Evolutionary conservation across 2,797 vertebrate species (phyloP), one percentile per base, ranked within the genome.

Genomic region (Xiphophorus birchmanni): DNA sequence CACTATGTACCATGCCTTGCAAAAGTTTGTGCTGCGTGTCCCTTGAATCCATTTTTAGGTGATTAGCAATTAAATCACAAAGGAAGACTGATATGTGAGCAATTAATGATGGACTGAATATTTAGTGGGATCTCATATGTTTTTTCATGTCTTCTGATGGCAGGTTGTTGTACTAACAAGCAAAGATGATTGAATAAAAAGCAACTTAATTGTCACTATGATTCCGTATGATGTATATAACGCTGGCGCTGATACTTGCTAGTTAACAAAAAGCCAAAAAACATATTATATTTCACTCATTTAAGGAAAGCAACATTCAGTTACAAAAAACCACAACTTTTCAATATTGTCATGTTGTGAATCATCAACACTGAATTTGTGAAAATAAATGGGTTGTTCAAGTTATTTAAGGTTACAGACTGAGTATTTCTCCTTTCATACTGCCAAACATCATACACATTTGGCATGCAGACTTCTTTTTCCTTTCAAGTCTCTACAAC

Each of bases 401-500:
- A 48, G 67, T 35, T 17, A 50, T 54, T 42, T 73, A 10, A 65
- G 35, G 65, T 23, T 71, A 44, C 54, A 23, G 18, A 35, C 17
- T 37, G 21, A 52, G 32, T 73, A 47, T 21, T 44, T 74, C 35
- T 63, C 1, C 76, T 52, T 69, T 47, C 52, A 32, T 21, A 42
- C 37, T n/a, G 8, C 21, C 63, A 48, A 10, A 32, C 48, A 74
- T 21, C 13, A 35, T 71, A 83, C 56, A 79, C 45, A 40, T 73
- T 56, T 73, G 56, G 73, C 71, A 72, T 69, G 60, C 48, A 81
- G 45, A 82, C 80, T 76, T 79, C 5, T 1, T 35, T 80, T 81
- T 82, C 56, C 13, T 75, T 23, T 37, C 40, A 85, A 82, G 87
- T 72, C 18, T n/a, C 26, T 29, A 77, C 75, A 80, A 86, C 32